Base-by-base conservation (phyloP, 2,888 invertebrate species). In the Lathronympha strigana region DNA sequence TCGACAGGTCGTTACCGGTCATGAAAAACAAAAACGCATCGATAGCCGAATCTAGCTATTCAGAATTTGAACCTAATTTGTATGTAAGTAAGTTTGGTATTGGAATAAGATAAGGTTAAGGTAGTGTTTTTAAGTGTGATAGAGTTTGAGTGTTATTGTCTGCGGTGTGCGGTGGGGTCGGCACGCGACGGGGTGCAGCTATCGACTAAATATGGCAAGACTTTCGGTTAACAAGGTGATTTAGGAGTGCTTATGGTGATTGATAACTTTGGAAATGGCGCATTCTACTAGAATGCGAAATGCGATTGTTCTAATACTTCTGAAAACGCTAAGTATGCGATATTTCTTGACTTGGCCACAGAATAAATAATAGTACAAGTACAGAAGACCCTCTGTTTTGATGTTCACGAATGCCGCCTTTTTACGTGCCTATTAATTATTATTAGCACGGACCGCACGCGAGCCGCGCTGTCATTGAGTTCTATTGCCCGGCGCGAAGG, bases 131-230 rank as follows among this genome's bases (percentile, higher is more conserved):
- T 31, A 21, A n/a, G 31, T 31, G 31, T 43, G 45, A 45, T 57
- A 11, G 6, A 45, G 45, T 45, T 31, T 45, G 43, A 45, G 57
- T 28, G 45, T 45, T 57, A 57, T 57, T 45, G 43, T 31, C 45
- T 21, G 57, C 9, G 28, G 28, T 31, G 21, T 2, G 19, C 28
- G 17, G 57, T 19, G 17, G 28, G 28, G 25, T 40, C 25, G 31
- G n/a, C 57, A 45, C 45, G 43, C 43, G 13, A 55, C 2, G 31
- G 54, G 38, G 28, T 17, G 57, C 28, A 28, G 57, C n/a, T 45
- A 31, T 19, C 15, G 43, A 45, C 19, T 31, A 43, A 43, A 57
- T 25, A 47, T 47, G 47, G 13, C n/a, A 47, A n/a, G n/a, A n/a
- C 47, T n/a, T 23, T 43, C 43, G 43, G 8, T 43, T 40, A 15